A percentile compares a stretch with the other conserved stretches of the same genome.
These are phyloP conservation scores for Diadophis punctatus DNA, from an alignment of 2,113 vertebrate genomes.

Conservation along the genomic window DNA sequence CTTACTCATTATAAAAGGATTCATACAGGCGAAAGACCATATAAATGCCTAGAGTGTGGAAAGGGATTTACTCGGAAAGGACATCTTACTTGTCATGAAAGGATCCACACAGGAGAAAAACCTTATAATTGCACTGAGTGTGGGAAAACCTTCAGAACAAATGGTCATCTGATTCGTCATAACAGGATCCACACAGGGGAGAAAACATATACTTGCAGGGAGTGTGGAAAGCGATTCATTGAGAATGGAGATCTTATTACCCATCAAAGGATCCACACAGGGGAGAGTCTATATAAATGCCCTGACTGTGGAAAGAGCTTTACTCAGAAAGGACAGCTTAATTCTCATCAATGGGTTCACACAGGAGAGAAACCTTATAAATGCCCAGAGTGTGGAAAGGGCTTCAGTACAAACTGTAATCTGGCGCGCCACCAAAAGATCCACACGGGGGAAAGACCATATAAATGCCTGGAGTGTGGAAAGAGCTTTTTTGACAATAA, in stretches of 20 bases:
- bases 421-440: neutral
- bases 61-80: neutral
- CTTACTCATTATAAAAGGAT: neutral
- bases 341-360: neutral
- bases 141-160: neutral
- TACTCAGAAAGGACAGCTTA: neutral
- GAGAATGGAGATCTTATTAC: neutral
- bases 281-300: neutral
- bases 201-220: neutral
- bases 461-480: neutral
- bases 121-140: neutral
- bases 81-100: neutral
- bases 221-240: neutral
- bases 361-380: neutral
- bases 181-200: neutral
- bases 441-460: neutral
- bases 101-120: neutral
- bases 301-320: neutral
- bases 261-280: neutral
- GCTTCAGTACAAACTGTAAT: neutral
- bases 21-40: neutral
- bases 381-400: neutral
- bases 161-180: neutral
- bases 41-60: neutral
- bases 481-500: neutral